These are phyloP conservation scores for Diplodus puntazzo DNA, from an alignment of 2,797 vertebrate genomes.

Conservation along the genomic window DNA sequence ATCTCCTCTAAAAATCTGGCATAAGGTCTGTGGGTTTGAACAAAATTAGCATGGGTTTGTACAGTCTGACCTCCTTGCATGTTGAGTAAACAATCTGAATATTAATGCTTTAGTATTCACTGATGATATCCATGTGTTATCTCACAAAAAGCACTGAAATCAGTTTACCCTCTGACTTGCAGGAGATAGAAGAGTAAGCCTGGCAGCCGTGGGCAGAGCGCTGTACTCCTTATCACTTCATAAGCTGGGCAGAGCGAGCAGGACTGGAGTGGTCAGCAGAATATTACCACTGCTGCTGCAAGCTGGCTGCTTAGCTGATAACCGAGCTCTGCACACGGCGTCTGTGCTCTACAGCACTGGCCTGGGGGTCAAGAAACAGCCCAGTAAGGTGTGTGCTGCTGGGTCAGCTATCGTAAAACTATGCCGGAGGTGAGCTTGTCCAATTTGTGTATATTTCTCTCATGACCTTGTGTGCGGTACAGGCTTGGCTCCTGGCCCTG, in stretches of 20 bases:
- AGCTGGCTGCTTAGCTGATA: conserved; percentile 84
- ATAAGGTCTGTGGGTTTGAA: not conserved
- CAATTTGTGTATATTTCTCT: conserved; percentile 2
- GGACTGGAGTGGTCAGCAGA: conserved; percentile 55
- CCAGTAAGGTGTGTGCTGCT: conserved; percentile 76
- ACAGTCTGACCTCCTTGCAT: not conserved
- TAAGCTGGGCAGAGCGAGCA: conserved; percentile 62
- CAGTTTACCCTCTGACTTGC: conserved; percentile 24
- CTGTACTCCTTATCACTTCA: conserved; percentile 78
- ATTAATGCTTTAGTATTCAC: not conserved
- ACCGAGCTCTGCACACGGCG: conserved; percentile 80
- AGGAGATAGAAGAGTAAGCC: conserved; percentile 60
- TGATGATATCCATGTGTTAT: not conserved
- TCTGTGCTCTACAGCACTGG: conserved; percentile 83
- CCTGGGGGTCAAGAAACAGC: conserved; percentile 77
- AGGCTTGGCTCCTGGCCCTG: conserved; percentile 85
- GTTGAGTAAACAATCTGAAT: not conserved
- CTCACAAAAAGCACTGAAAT: conserved; percentile 2
- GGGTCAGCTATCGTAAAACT: not conserved
- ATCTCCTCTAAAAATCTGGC: not conserved
- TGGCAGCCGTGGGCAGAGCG: conserved; percentile 72
- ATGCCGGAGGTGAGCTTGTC: not conserved
- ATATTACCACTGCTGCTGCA: conserved; percentile 83
- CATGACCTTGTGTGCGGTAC: conserved; percentile 43
- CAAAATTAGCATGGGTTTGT: not conserved